Evolutionary conservation across 2,797 vertebrate species (phyloP).

Genomic region (Emydoidea blandingii): DNA sequence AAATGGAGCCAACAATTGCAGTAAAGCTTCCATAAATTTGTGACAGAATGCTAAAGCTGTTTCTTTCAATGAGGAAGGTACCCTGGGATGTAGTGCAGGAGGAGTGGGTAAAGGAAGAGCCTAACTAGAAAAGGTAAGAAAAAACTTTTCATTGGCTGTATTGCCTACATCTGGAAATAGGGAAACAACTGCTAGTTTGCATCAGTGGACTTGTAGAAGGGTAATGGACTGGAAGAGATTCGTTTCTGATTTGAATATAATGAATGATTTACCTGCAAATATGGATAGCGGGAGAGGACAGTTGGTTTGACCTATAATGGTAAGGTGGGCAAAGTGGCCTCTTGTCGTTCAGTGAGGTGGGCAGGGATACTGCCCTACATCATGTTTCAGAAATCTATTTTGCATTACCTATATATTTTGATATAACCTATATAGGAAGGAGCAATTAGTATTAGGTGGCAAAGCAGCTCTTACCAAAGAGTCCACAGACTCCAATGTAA

Average conservation of each 20-base stretch:
- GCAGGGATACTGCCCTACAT: too few relatives aligned
- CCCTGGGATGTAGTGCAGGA: not conserved
- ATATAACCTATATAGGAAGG: not conserved
- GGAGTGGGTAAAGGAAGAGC: not conserved
- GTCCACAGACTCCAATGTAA: not conserved
- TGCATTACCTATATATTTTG: not conserved
- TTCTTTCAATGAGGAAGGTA: not conserved
- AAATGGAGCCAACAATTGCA: not conserved
- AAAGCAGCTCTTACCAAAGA: accelerated
- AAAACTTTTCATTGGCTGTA: not conserved
- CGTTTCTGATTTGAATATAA: not conserved
- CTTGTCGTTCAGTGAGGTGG: too few relatives aligned
- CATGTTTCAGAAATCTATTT: too few relatives aligned
- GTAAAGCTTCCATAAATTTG: not conserved
- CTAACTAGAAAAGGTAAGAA: not conserved
- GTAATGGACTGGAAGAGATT: too few relatives aligned
- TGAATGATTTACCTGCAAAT: not conserved
- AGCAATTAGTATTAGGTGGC: not conserved
- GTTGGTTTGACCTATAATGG: accelerated
- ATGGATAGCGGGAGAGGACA: not conserved
- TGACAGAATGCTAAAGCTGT: not conserved
- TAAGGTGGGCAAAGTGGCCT: not conserved
- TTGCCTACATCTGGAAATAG: accelerated
- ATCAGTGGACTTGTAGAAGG: not conserved
- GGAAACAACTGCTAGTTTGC: not conserved